Evolutionary conservation across 2,797 vertebrate species (phyloP).

Genomic region (Rhodeus uyekii): DNA sequence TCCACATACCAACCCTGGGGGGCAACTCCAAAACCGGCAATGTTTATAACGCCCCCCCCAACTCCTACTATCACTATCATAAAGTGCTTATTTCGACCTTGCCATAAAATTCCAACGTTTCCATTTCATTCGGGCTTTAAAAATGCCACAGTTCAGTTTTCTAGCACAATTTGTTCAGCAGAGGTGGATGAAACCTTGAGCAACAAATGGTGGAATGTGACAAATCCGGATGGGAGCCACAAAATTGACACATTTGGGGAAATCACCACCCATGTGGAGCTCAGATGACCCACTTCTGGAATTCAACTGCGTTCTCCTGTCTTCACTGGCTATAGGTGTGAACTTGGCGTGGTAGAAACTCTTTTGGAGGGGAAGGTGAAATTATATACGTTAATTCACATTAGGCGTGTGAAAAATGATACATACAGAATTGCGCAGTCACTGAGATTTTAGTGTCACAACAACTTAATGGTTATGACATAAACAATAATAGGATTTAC

Average conservation of each 20-base stretch:
- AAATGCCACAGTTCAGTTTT: not conserved
- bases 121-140: not conserved
- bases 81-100: slow-evolving; percentile 23
- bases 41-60: not conserved
- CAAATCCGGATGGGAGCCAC: not conserved
- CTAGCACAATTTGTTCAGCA: not conserved
- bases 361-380: too few species aligned
- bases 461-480: not conserved
- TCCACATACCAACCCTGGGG: slow-evolving; percentile 52
- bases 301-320: not conserved
- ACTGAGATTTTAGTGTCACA: not conserved
- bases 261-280: slow-evolving; percentile 3
- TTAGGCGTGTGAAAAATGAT: slow-evolving; percentile 31
- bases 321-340: slow-evolving; percentile 16
- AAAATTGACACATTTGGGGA: slow-evolving; percentile 34
- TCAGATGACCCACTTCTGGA: slow-evolving; percentile 2
- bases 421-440: not conserved
- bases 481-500: not conserved
- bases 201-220: slow-evolving; percentile 31
- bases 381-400: too few species aligned
- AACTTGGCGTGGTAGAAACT: slow-evolving; percentile 31
- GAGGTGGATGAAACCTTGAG: slow-evolving; percentile 14
- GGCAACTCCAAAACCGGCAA: slow-evolving; percentile 14
- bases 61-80: not conserved
- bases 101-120: not conserved